Percentiles rank a stretch among this genome's conserved stretches.
Conservation (phyloP, 2,113 vertebrate genomes). For the Seriola dumerili region DNA sequence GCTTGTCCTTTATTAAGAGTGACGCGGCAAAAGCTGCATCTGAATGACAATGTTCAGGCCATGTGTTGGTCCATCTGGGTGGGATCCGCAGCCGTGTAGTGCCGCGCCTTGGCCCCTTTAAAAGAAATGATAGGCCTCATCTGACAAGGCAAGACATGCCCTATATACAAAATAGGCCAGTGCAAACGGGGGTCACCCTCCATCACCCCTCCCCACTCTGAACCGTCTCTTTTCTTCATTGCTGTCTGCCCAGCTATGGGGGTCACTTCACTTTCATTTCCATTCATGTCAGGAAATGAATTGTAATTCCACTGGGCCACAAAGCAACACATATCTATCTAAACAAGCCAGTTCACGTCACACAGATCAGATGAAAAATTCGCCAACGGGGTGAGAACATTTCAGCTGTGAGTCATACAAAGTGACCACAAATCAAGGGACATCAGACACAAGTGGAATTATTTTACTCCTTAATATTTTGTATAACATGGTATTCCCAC, state of each 20-base stretch:
- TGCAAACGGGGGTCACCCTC: conserved; percentile 61
- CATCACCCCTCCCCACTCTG: neutral
- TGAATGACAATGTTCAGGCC: conserved; percentile 77
- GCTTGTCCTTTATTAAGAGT: conserved; percentile 54
- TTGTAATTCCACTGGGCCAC: conserved; percentile 46
- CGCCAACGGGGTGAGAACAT: neutral
- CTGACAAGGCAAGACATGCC: conserved; percentile 30
- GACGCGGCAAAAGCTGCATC: conserved; percentile 62
- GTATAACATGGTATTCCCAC: no score
- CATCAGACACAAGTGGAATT: neutral
- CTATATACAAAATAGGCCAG: conserved; percentile 16
- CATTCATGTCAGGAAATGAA: conserved; percentile 62
- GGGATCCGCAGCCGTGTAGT: conserved; percentile 12
- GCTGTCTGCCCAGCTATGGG: conserved; percentile 51
- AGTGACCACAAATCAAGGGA: neutral
- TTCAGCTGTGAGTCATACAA: neutral
- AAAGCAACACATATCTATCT: conserved; percentile 35
- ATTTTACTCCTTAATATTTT: neutral
- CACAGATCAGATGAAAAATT: conserved; percentile 27
- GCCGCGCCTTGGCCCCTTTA: conserved; percentile 39
- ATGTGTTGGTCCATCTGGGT: conserved; percentile 77
- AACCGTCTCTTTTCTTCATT: conserved; percentile 26
- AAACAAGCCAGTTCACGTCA: conserved; percentile 41
- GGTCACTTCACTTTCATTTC: conserved; percentile 61
- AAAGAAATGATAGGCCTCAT: conserved; percentile 47